Evolutionary conservation across 2,888 invertebrate species (phyloP).

Genomic region (Thumatha senex): DNA sequence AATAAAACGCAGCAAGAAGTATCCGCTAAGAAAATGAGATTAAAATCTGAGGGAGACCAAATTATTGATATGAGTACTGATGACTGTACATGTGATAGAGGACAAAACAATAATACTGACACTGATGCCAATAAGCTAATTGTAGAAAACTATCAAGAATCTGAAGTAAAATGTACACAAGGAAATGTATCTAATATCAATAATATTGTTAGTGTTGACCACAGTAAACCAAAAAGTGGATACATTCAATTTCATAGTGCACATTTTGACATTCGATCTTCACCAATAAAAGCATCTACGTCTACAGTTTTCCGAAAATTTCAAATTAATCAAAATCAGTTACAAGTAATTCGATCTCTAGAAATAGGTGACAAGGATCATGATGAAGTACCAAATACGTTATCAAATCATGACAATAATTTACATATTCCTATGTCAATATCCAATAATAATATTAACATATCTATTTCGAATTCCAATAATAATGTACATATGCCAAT

Average conservation of each 20-base stretch:
- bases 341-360: constrained; percentile 61
- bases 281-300: constrained; percentile 68
- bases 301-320: constrained; percentile 71
- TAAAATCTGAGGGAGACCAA: constrained; percentile 49
- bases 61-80: constrained; percentile 57
- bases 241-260: constrained; percentile 68
- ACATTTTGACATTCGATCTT: constrained; percentile 75
- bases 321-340: constrained; percentile 69
- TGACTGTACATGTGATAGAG: constrained; percentile 35
- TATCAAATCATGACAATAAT: constrained; percentile 14
- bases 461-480: constrained; percentile 12
- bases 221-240: constrained; percentile 41
- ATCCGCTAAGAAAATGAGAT: constrained; percentile 59
- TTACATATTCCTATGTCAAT: constrained; percentile 4
- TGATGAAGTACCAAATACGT: not conserved
- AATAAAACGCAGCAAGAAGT: constrained; percentile 45
- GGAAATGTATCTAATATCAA: constrained; percentile 8
- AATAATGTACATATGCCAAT: constrained; percentile 12
- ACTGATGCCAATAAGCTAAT: constrained; percentile 13
- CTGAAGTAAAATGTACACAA: constrained; percentile 14
- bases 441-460: no score
- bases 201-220: constrained; percentile 19
- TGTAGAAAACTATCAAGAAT: constrained; percentile 13
- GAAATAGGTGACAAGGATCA: constrained; percentile 41
- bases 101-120: not conserved